Percentiles rank a stretch among this genome's conserved stretches.
Conservation (phyloP, 2,113 vertebrate genomes). For the Potamarius usumacintae region DNA sequence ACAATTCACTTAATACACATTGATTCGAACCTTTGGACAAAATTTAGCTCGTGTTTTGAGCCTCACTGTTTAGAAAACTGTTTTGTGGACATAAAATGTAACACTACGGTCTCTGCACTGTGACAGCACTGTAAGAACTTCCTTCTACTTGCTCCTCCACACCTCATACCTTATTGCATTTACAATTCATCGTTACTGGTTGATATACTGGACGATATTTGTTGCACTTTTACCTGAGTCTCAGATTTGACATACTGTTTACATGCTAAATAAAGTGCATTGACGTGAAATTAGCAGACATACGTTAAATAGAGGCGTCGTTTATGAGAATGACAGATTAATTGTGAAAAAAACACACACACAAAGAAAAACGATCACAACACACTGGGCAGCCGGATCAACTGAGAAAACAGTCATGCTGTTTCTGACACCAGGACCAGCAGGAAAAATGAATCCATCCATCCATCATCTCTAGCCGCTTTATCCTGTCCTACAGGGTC, state of each 20-base stretch:
- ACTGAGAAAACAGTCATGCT: slow-evolving; percentile 24
- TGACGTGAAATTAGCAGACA: not conserved
- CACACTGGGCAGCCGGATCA: not conserved
- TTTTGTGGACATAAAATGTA: not conserved
- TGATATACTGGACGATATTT: not conserved
- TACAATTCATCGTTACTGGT: not conserved
- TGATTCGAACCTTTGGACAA: not conserved
- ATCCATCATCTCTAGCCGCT: no score
- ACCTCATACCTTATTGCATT: not conserved
- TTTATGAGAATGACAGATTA: not conserved
- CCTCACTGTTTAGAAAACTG: not conserved
- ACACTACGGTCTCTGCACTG: not conserved
- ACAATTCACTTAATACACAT: not conserved
- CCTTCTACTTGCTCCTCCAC: not conserved
- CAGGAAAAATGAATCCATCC: not conserved
- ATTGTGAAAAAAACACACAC: slow-evolving; percentile 1
- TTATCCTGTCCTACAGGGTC: no score
- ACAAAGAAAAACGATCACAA: not conserved
- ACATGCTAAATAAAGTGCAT: not conserved
- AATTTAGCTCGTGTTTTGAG: not conserved
- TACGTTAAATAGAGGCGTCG: not conserved
- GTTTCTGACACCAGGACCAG: slow-evolving; percentile 3
- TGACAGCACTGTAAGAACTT: no score
- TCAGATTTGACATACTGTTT: not conserved
- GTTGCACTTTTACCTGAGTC: not conserved